These are phyloP conservation scores for Enteromius trimaculatus DNA, from an alignment of 2,797 vertebrate species.

Conservation along the genomic window DNA sequence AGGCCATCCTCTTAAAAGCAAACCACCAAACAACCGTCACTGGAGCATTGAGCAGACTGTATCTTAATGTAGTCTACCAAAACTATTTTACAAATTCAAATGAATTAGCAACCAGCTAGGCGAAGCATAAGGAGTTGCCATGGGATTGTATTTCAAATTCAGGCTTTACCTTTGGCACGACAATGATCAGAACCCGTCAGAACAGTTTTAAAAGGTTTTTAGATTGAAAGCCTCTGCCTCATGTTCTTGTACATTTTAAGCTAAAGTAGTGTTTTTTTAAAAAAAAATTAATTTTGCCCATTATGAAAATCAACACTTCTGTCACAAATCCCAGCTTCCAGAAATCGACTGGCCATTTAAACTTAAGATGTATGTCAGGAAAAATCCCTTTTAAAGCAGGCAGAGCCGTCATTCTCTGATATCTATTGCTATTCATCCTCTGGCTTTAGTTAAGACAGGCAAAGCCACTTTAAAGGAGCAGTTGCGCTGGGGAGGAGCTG, in stretches of 20 bases:
- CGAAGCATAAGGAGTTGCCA: neutral
- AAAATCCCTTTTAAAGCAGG: slow-evolving; percentile 45
- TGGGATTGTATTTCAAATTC: neutral
- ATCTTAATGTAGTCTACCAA: neutral
- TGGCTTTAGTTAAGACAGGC: slow-evolving; percentile 49
- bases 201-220: neutral
- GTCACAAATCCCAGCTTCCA: slow-evolving; percentile 22
- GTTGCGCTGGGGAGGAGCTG: slow-evolving; percentile 32
- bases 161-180: neutral
- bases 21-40: neutral
- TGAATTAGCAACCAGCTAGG: neutral
- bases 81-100: neutral
- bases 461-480: slow-evolving; percentile 54
- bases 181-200: neutral
- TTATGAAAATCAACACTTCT: neutral
- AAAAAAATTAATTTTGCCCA: neutral
- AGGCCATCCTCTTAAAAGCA: neutral
- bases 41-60: neutral
- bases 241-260: neutral
- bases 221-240: neutral
- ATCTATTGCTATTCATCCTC: slow-evolving; percentile 51
- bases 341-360: slow-evolving; percentile 43
- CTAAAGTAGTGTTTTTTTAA: neutral
- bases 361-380: slow-evolving; percentile 38
- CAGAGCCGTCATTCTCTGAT: slow-evolving; percentile 23